Evolutionary conservation across 2,888 invertebrate genomes (phyloP), one percentile per base, ranked within the genome.

Genomic region (Syritta pipiens): DNA sequence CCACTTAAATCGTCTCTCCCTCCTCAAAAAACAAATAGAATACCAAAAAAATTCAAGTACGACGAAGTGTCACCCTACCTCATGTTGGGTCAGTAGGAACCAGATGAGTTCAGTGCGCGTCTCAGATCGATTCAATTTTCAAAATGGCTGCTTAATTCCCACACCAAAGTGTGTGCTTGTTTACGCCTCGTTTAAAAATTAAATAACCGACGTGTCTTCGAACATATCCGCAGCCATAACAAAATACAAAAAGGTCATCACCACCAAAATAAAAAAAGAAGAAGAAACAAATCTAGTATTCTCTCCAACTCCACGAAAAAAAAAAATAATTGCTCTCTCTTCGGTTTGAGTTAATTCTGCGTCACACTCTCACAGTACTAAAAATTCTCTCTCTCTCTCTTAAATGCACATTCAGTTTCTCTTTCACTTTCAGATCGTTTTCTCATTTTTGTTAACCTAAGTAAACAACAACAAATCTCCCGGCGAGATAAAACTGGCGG

Each of bases 401-500:
- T 32, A 46, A 44, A 19, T 7, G 10, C n/a, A 6, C 2, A 17
- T 3, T 3, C n/a, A 37, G 7, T 4, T 4, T 12, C 4, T 14
- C 40, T 63, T 30, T 63, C 7, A n/a, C 14, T 4, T 42, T 40
- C 55, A 51, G 63, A 63, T 63, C 63, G 63, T 63, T 42, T 63
- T 22, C 6, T 22, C 17, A 44, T 10, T 19, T 20, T 26, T 12
- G 12, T 14, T 51, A 49, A n/a, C 22, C 32, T 42, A 42, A 14
- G 22, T 42, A 32, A 32, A 30, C 28, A 40, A 53, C 24, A 57
- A 57, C 57, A 57, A 30, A 5, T 4, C 6, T 7, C 9, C 14
- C n/a, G 32, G 5, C 6, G 19, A n/a, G 7, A 35, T 26, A 26
- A 28, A 42, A 28, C 57, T 42, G 57, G 57, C 57, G 57, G n/a